A percentile compares a stretch with the other conserved stretches of the same genome.
Evolutionary conservation across 2,113 vertebrate genomes (phyloP).

Genomic region (Hirundichthys speculiger): DNA sequence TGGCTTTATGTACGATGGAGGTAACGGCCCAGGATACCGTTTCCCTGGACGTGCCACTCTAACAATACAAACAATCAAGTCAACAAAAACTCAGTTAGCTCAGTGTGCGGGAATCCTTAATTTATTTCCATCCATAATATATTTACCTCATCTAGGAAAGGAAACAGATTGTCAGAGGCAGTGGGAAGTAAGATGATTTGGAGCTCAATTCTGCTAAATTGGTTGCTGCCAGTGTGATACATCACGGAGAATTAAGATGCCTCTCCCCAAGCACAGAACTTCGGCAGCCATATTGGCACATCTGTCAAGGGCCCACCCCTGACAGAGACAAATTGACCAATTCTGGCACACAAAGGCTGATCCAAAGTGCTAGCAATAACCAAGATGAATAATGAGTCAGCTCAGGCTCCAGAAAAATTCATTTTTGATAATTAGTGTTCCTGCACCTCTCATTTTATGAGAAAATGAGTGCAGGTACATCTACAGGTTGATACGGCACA

Average conservation of each 20-base stretch:
- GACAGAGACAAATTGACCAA: slow-evolving; percentile 81
- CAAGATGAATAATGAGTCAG: slow-evolving; percentile 76
- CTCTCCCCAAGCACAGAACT: slow-evolving; percentile 74
- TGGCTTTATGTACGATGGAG: slow-evolving; percentile 18
- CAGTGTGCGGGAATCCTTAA: slow-evolving; percentile 58
- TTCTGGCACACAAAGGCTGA: slow-evolving; percentile 74
- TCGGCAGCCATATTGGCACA: slow-evolving; percentile 80
- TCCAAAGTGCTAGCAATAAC: slow-evolving; percentile 80
- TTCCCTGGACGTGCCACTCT: slow-evolving; percentile 15
- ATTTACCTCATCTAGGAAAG: slow-evolving; percentile 77
- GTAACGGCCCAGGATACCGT: slow-evolving; percentile 1
- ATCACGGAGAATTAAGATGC: slow-evolving; percentile 83
- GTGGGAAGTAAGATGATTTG: slow-evolving; percentile 80
- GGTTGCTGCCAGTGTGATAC: slow-evolving; percentile 82
- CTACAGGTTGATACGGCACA: slow-evolving; percentile 66
- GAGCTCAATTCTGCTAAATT: slow-evolving; percentile 82
- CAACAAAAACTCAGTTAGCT: slow-evolving; percentile 56
- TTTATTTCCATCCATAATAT: slow-evolving; percentile 77
- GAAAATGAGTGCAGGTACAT: slow-evolving; percentile 73
- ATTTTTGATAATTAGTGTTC: slow-evolving; percentile 82
- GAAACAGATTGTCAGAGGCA: slow-evolving; percentile 77
- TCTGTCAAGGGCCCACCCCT: slow-evolving; percentile 79
- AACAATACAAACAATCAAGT: slow-evolving; percentile 54
- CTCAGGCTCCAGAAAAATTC: slow-evolving; percentile 69
- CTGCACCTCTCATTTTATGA: slow-evolving; percentile 70